Percentiles rank a stretch among this genome's conserved stretches.
phyloP scores from a whole-genome alignment of 2,888 invertebrate genomes.

The Chymomyza fuscimana region DNA sequence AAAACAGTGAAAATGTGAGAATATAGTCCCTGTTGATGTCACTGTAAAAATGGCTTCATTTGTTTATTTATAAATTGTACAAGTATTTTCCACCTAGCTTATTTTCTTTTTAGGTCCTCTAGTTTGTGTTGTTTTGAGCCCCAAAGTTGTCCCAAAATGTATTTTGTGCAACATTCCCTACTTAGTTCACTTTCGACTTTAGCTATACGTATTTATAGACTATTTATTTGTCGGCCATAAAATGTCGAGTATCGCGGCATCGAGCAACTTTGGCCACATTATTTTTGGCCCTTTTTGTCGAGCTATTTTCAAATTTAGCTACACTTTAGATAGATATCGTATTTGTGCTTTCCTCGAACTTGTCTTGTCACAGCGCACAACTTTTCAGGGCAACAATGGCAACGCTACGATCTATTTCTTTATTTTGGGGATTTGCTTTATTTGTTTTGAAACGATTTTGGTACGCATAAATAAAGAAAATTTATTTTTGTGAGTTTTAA shows the following conservation, averaged over 20 bases:
- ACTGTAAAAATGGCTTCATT: constrained; percentile 66
- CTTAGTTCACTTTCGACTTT: constrained; percentile 32
- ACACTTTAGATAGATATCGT: constrained; percentile 10
- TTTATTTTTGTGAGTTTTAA: constrained; percentile 1
- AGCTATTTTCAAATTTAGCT: constrained; percentile 45
- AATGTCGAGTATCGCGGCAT: constrained; percentile 22
- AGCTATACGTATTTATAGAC: constrained; percentile 9
- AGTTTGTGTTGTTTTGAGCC: constrained; percentile 25
- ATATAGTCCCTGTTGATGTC: constrained; percentile 57
- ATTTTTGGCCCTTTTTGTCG: constrained; percentile 51
- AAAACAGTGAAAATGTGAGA: constrained; percentile 47
- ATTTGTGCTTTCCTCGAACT: constrained; percentile 52
- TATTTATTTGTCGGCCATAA: constrained; percentile 44
- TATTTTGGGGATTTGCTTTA: constrained; percentile 17
- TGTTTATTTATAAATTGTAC: constrained; percentile 66
- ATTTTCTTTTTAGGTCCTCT: constrained; percentile 1
- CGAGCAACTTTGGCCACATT: constrained; percentile 13
- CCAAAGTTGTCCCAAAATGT: constrained; percentile 14
- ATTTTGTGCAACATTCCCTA: constrained; percentile 23
- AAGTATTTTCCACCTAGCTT: not conserved
- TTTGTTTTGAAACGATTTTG: constrained; percentile 33
- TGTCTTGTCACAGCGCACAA: constrained; percentile 57
- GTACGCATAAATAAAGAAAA: not conserved
- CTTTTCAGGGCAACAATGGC: not conserved
- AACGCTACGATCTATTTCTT: constrained; percentile 12